Conservation (phyloP, 2,797 vertebrate species). For the Etheostoma perlongum region DNA sequence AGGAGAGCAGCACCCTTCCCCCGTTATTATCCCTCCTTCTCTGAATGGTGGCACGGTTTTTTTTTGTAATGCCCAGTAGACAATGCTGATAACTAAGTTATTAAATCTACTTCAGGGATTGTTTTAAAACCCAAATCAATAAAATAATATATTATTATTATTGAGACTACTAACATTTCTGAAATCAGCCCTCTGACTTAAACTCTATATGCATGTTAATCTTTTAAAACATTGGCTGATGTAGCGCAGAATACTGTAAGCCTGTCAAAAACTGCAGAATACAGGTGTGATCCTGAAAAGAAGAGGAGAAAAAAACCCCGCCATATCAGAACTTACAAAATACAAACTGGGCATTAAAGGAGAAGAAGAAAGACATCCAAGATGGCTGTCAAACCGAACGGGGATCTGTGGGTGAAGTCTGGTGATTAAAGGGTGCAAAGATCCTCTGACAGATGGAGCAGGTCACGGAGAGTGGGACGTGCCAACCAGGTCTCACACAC, state of each 20-base stretch:
- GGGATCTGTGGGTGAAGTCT: constrained; percentile 26
- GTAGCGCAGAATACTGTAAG: not conserved
- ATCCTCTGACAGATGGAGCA: constrained; percentile 70
- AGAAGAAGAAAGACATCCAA: not conserved
- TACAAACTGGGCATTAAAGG: not conserved
- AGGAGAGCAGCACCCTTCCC: constrained; percentile 40
- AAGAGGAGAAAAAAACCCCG: fast-evolving
- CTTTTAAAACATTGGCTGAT: not conserved
- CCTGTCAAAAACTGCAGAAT: not conserved
- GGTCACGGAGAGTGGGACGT: constrained; percentile 49
- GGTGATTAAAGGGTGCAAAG: constrained; percentile 61
- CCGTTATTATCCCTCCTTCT: constrained; percentile 35
- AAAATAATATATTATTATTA: not conserved
- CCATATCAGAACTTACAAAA: not conserved
- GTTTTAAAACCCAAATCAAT: constrained; percentile 5
- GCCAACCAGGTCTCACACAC: constrained; percentile 46
- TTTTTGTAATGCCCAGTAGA: not conserved
- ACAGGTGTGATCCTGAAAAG: not conserved
- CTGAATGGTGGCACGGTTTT: constrained; percentile 10
- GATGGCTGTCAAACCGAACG: constrained; percentile 2
- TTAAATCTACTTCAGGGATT: not conserved
- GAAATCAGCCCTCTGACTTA: not conserved
- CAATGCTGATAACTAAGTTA: not conserved
- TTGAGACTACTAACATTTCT: not conserved
- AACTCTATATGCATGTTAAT: not conserved